phyloP scores from a whole-genome alignment of 2,113 vertebrate species.

The Mirza zaza region DNA sequence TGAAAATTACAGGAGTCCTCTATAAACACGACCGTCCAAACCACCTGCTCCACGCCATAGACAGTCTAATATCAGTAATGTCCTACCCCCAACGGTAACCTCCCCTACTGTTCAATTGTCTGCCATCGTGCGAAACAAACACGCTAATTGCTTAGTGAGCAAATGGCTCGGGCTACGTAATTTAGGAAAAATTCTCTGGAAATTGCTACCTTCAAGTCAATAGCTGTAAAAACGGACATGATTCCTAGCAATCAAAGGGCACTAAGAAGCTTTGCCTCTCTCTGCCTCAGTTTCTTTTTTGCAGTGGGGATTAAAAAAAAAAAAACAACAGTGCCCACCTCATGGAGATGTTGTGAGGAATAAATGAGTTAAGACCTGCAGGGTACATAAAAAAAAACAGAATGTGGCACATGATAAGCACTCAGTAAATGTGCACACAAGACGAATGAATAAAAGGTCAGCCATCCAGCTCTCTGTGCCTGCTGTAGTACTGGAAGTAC shows the following conservation, averaged over 20 bases:
- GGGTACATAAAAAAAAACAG: not conserved
- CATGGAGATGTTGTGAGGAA: not conserved
- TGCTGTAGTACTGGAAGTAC: not conserved
- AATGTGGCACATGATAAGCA: not conserved
- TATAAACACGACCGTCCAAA: not conserved
- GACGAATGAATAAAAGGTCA: not conserved
- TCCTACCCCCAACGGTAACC: fast-evolving
- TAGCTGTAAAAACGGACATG: not conserved
- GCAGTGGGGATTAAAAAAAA: not conserved
- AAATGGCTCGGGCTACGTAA: not conserved
- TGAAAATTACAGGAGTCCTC: not conserved
- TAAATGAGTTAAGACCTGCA: not conserved
- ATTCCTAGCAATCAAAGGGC: not conserved
- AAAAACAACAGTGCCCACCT: not conserved
- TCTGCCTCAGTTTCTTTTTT: conserved; percentile 49
- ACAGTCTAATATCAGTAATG: not conserved
- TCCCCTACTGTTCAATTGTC: not conserved
- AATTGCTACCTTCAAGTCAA: not conserved
- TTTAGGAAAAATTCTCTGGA: not conserved
- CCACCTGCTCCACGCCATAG: not conserved
- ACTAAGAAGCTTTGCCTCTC: not conserved
- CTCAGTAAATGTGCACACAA: not conserved
- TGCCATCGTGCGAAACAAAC: not conserved
- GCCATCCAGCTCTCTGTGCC: not conserved
- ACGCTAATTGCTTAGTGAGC: not conserved